Evolutionary conservation across 2,113 vertebrate species (phyloP).

Genomic region (Hippocampus zosterae): DNA sequence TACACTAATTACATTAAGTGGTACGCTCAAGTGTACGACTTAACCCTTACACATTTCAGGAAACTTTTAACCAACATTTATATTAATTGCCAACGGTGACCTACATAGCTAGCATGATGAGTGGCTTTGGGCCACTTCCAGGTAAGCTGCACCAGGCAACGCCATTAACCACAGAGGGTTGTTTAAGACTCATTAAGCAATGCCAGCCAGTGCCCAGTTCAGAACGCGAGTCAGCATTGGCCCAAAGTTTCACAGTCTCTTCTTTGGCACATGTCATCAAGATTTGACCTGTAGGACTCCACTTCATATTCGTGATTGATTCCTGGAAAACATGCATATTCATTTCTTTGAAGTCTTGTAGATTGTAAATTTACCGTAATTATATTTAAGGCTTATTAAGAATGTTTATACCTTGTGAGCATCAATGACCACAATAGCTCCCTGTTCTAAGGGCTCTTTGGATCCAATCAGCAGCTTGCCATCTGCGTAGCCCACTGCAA

Average conservation of each 20-base stretch:
- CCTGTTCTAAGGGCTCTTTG: constrained; percentile 85
- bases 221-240: constrained; percentile 39
- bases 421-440: constrained; percentile 85
- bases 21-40: not conserved
- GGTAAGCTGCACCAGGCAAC: constrained; percentile 83
- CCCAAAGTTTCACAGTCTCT: constrained; percentile 90
- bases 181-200: constrained; percentile 79
- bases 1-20: no score
- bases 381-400: not conserved
- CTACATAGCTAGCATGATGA: constrained; percentile 86
- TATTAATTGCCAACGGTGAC: constrained; percentile 38
- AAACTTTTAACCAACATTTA: not conserved
- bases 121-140: constrained; percentile 77
- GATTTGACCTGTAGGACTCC: constrained; percentile 86
- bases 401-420: constrained; percentile 83
- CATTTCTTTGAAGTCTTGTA: not conserved
- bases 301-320: constrained; percentile 83
- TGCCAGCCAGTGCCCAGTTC: constrained; percentile 76
- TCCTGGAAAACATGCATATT: constrained; percentile 72
- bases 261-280: constrained; percentile 94
- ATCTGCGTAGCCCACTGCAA: constrained; percentile 92
- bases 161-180: constrained; percentile 82
- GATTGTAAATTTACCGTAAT: not conserved
- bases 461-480: constrained; percentile 89
- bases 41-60: not conserved